phyloP scores from a whole-genome alignment of 2,888 invertebrate species.

The Sphecodes monilicornis region DNA sequence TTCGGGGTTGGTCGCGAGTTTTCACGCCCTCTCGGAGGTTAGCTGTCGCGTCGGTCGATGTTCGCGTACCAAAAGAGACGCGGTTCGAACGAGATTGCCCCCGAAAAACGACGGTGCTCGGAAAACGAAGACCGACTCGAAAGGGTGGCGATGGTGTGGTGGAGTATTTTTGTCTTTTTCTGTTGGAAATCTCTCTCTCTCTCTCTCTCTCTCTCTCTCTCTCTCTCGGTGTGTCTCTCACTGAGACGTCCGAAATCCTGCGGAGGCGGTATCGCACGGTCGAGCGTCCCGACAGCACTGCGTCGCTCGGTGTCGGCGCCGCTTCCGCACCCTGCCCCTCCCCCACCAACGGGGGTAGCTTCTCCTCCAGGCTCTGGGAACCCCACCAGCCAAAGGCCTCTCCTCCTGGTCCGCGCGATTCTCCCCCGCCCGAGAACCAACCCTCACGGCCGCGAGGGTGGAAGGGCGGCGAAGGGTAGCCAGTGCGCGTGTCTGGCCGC shows the following conservation, averaged over 20 bases:
- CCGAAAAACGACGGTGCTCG: too few species aligned
- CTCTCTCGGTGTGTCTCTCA: conserved; percentile 30
- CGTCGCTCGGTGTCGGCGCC: conserved; percentile 82
- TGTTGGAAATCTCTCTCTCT: too few species aligned
- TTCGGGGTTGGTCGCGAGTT: not conserved
- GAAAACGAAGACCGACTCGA: not conserved
- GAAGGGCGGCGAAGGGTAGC: conserved; percentile 23
- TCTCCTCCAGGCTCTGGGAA: conserved; percentile 40
- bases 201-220: too few species aligned
- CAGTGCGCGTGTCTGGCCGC: conserved; percentile 64
- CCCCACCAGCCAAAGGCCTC: conserved; percentile 48
- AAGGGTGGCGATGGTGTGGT: conserved; percentile 34
- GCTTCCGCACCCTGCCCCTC: conserved; percentile 75
- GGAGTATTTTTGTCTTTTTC: not conserved
- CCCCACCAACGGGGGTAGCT: conserved; percentile 35
- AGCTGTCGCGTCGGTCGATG: not conserved
- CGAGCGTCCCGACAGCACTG: conserved; percentile 83
- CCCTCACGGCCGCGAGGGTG: conserved; percentile 18
- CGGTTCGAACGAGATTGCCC: too few species aligned
- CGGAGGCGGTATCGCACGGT: conserved; percentile 73
- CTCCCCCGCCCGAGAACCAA: conserved; percentile 30
- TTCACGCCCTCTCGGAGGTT: conserved; percentile 10
- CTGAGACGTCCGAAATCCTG: conserved; percentile 39
- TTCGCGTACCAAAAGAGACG: not conserved
- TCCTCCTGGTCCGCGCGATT: conserved; percentile 21